Conservation (phyloP, 1,140 invertebrate genomes). For the Anthonomus grandis region DNA sequence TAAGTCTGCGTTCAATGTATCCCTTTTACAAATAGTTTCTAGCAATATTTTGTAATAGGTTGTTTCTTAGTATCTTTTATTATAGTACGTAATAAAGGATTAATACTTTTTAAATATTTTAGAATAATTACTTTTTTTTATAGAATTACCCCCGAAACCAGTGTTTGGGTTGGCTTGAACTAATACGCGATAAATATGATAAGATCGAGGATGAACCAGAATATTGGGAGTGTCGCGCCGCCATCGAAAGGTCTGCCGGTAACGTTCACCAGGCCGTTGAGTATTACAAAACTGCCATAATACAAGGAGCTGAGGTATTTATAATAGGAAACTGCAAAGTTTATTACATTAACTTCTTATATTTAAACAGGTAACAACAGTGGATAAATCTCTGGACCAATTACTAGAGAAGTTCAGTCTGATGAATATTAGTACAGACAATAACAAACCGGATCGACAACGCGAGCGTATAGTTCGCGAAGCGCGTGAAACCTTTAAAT, state of each 20-base stretch:
- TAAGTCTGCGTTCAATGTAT: constrained; percentile 25
- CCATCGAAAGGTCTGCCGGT: constrained; percentile 53
- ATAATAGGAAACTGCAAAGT: constrained; percentile 3
- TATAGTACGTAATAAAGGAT: no score
- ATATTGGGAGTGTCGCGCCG: constrained; percentile 59
- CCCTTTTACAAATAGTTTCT: constrained; percentile 4
- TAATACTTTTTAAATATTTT: background rate
- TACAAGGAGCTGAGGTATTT: constrained; percentile 55
- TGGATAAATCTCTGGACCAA: constrained; percentile 54
- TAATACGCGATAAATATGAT: constrained; percentile 49
- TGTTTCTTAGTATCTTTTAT: no score
- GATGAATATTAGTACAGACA: constrained; percentile 51
- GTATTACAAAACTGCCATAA: constrained; percentile 55
- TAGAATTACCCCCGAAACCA: constrained; percentile 50
- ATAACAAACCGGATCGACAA: background rate
- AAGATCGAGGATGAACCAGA: constrained; percentile 47
- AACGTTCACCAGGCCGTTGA: constrained; percentile 55
- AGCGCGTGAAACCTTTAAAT: constrained; percentile 57
- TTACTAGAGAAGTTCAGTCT: constrained; percentile 57
- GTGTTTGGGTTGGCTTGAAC: constrained; percentile 54
- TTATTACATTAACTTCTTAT: constrained; percentile 9
- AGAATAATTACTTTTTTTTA: constrained; percentile 7
- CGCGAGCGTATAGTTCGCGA: constrained; percentile 43
- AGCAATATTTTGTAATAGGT: no score
- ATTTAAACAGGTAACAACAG: constrained; percentile 48